These are phyloP conservation scores for Megalurothrips usitatus DNA, from an alignment of 2,888 invertebrate genomes.

Conservation along the genomic window DNA sequence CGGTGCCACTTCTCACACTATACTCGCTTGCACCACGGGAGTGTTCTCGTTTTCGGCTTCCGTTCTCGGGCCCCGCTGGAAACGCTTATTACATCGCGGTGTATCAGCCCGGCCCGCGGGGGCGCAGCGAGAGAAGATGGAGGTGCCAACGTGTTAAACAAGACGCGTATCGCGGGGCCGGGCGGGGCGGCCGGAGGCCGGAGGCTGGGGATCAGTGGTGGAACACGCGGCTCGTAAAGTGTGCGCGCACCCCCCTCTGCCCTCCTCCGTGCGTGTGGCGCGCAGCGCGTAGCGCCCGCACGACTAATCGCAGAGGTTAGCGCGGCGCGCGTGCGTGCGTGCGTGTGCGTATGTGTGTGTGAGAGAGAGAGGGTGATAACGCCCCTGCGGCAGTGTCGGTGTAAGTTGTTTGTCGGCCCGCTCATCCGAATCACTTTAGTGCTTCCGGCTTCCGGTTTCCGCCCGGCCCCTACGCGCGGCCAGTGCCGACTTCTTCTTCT, in stretches of 20 bases:
- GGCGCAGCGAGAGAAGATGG: no score
- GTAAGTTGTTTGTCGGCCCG: constrained; percentile 24
- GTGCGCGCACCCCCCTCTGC: not conserved
- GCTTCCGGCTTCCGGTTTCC: constrained; percentile 6
- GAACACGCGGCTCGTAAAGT: constrained; percentile 35
- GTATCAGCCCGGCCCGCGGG: no score
- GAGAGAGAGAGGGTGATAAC: not conserved
- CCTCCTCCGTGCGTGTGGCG: not conserved
- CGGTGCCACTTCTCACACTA: no score
- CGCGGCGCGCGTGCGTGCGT: constrained; percentile 1
- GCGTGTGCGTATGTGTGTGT: constrained; percentile 1
- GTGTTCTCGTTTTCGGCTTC: no score
- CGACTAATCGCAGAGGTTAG: constrained; percentile 1
- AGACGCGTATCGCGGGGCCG: not conserved
- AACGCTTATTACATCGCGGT: no score
- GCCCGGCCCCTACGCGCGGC: not conserved
- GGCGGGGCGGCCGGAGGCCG: not conserved
- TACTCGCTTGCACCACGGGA: no score
- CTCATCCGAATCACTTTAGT: constrained; percentile 12
- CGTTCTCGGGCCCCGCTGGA: no score
- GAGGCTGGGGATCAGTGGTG: constrained; percentile 30
- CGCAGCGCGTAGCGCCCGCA: constrained; percentile 28
- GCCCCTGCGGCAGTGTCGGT: constrained; percentile 30
- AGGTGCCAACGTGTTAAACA: no score
- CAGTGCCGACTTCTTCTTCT: not conserved